These are phyloP conservation scores for Chloebia gouldiae DNA, from an alignment of 2,113 vertebrate species.

Conservation along the genomic window DNA sequence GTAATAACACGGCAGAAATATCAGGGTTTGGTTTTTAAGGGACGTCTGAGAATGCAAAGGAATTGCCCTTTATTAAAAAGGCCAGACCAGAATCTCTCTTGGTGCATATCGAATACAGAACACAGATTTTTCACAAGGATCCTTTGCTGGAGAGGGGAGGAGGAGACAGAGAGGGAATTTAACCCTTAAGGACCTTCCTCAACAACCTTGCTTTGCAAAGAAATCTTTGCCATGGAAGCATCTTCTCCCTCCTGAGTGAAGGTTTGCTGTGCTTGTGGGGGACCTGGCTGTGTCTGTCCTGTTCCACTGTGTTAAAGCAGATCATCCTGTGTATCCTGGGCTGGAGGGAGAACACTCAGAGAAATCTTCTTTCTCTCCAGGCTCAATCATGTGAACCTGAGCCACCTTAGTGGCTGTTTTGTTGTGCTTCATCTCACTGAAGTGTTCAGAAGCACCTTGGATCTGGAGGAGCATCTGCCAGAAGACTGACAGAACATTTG, in stretches of 20 bases:
- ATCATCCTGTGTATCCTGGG: background rate
- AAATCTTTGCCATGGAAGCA: background rate
- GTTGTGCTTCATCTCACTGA: background rate
- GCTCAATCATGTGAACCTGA: background rate
- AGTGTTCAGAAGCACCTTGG: background rate
- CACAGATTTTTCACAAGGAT: background rate
- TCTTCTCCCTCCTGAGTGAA: fast-evolving
- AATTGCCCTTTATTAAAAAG: constrained; percentile 59
- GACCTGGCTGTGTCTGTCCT: background rate
- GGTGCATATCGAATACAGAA: constrained; percentile 1
- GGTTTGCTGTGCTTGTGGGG: background rate
- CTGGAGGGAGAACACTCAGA: background rate
- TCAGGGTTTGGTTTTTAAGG: constrained; percentile 43
- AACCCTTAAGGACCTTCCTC: constrained; percentile 11
- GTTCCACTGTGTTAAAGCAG: background rate
- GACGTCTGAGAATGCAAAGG: constrained; percentile 43
- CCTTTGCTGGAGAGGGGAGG: background rate
- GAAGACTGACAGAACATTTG: background rate
- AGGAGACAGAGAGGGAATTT: background rate
- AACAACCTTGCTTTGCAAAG: background rate
- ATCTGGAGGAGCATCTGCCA: background rate
- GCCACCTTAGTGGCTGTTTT: background rate
- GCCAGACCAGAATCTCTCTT: background rate
- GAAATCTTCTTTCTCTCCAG: background rate
- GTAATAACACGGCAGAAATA: constrained; percentile 22